Conservation (phyloP, 2,797 vertebrate genomes). For the Nyctibius grandis region DNA sequence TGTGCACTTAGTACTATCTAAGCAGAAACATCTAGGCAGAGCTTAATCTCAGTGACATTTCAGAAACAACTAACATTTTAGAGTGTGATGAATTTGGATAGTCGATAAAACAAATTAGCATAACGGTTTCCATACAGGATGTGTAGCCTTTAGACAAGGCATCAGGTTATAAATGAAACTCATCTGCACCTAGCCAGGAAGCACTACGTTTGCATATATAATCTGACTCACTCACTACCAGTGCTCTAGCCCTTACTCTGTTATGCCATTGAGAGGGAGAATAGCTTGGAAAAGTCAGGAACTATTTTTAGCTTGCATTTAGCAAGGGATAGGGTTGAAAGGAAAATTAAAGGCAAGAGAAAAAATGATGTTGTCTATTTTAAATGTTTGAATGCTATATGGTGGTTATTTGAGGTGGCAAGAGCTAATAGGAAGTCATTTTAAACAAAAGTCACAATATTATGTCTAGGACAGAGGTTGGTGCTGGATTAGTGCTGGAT, state of each 20-base stretch:
- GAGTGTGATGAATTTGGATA: not conserved
- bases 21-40: not conserved
- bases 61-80: not conserved
- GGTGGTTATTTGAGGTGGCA: not conserved
- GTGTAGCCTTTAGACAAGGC: not conserved
- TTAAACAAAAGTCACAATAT: not conserved
- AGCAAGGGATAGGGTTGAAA: not conserved
- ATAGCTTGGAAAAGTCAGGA: not conserved
- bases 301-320: not conserved
- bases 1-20: not conserved
- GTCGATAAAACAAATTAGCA: not conserved
- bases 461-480: not conserved
- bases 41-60: not conserved
- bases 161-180: slow-evolving; percentile 15
- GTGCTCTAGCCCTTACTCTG: not conserved
- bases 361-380: not conserved
- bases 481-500: not conserved
- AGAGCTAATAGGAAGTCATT: not conserved
- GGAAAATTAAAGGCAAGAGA: not conserved
- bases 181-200: not conserved
- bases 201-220: not conserved
- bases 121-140: not conserved
- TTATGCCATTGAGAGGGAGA: not conserved
- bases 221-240: not conserved
- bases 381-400: not conserved